phyloP scores from a whole-genome alignment of 2,113 vertebrate species.

The Glareola pratincola region DNA sequence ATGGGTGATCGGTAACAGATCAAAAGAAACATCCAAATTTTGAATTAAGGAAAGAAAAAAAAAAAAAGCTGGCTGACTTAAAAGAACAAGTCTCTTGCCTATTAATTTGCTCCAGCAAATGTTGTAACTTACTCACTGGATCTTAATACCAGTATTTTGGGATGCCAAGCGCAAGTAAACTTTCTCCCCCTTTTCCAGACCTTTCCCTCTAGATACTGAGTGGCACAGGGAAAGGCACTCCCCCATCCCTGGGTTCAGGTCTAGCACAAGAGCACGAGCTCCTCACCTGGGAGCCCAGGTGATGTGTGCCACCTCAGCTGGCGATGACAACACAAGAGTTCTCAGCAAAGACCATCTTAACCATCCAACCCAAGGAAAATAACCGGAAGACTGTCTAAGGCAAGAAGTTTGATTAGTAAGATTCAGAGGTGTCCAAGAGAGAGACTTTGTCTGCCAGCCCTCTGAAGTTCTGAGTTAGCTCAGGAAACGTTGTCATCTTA shows the following conservation, averaged over 20 bases:
- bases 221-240: background rate
- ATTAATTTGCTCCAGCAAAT: background rate
- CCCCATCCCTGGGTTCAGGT: background rate
- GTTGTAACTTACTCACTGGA: background rate
- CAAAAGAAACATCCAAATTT: background rate
- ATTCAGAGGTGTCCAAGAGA: background rate
- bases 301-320: background rate
- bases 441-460: background rate
- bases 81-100: background rate
- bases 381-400: background rate
- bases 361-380: background rate
- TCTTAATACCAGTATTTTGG: background rate
- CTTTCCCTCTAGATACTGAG: background rate
- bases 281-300: background rate
- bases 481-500: background rate
- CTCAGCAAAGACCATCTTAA: background rate
- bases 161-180: background rate
- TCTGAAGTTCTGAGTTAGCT: background rate
- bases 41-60: background rate
- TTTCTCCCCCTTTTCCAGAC: background rate
- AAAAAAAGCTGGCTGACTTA: background rate
- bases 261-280: background rate
- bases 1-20: background rate
- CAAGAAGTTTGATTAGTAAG: background rate
- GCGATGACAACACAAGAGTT: background rate